These are phyloP conservation scores for Alloscopus bannaensis DNA, from an alignment of 2,888 invertebrate species.

Conservation along the genomic window DNA sequence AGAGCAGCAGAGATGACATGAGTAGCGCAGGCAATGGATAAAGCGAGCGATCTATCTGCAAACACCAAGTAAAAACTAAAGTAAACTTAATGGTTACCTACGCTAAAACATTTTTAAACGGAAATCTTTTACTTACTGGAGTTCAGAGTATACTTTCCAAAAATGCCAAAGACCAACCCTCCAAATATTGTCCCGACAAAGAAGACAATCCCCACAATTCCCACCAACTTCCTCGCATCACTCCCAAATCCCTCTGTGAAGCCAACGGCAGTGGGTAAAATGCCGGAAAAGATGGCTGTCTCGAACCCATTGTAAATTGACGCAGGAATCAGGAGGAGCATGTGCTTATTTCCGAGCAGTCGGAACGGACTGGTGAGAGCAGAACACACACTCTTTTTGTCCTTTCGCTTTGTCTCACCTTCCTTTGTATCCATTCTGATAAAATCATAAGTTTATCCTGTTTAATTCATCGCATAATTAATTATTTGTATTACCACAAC, in stretches of 20 bases:
- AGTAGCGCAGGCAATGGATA: slow-evolving; percentile 88
- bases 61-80: background rate
- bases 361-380: slow-evolving; percentile 43
- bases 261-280: slow-evolving; percentile 91
- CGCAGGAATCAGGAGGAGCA: slow-evolving; percentile 88
- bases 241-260: slow-evolving; percentile 87
- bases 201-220: slow-evolving; percentile 94
- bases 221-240: slow-evolving; percentile 89
- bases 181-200: slow-evolving; percentile 94
- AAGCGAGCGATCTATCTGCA: slow-evolving; percentile 86
- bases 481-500: too few relatives aligned
- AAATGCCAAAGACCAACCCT: slow-evolving; percentile 93
- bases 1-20: slow-evolving; percentile 90
- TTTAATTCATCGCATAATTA: too few relatives aligned
- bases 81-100: background rate
- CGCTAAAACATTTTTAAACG: background rate
- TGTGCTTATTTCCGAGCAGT: slow-evolving; percentile 77
- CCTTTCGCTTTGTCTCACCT: background rate
- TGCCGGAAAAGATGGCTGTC: slow-evolving; percentile 95
- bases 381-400: background rate
- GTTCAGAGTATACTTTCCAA: slow-evolving; percentile 87
- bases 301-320: slow-evolving; percentile 87
- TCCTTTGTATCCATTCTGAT: background rate
- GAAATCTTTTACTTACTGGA: slow-evolving; percentile 22
- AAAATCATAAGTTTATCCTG: background rate